phyloP scores from a whole-genome alignment of 2,113 vertebrate genomes.

The Vulpes vulpes region DNA sequence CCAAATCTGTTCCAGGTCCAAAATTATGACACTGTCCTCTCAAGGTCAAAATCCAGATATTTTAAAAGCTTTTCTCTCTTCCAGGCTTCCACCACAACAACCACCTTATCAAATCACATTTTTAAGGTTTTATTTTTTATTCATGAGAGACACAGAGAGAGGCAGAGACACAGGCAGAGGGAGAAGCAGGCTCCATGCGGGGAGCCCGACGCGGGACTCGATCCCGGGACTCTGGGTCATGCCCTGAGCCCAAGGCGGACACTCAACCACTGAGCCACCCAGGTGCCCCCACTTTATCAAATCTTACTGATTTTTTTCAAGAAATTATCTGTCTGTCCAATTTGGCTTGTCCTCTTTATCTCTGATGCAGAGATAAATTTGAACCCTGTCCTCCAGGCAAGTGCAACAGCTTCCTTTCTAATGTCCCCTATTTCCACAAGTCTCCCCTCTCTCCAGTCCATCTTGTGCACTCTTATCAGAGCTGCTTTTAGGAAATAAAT shows the following conservation, averaged over 20 bases:
- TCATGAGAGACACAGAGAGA: too few species aligned
- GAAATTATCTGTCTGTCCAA: not conserved
- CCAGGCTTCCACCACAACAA: not conserved
- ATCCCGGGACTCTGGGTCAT: too few species aligned
- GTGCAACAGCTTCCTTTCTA: not conserved
- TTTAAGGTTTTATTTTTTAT: too few species aligned
- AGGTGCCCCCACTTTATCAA: not conserved
- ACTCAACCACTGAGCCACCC: too few species aligned
- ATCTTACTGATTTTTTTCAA: not conserved
- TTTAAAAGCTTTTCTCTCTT: not conserved
- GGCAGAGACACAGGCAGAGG: too few species aligned
- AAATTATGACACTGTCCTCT: not conserved
- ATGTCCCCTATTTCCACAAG: not conserved
- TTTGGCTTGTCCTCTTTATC: not conserved
- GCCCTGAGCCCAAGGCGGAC: accelerated
- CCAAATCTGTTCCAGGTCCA: not conserved
- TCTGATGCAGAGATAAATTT: not conserved
- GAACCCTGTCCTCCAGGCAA: not conserved
- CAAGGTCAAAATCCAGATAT: not conserved
- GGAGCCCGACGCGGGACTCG: too few species aligned
- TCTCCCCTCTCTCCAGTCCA: not conserved
- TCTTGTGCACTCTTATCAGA: not conserved
- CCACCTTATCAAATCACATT: not conserved
- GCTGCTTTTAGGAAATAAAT: not conserved
- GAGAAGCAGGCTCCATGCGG: too few species aligned